Base-by-base conservation (phyloP, 92 coral and sea anemone genomes). In the Parazoanthus swiftii region DNA sequence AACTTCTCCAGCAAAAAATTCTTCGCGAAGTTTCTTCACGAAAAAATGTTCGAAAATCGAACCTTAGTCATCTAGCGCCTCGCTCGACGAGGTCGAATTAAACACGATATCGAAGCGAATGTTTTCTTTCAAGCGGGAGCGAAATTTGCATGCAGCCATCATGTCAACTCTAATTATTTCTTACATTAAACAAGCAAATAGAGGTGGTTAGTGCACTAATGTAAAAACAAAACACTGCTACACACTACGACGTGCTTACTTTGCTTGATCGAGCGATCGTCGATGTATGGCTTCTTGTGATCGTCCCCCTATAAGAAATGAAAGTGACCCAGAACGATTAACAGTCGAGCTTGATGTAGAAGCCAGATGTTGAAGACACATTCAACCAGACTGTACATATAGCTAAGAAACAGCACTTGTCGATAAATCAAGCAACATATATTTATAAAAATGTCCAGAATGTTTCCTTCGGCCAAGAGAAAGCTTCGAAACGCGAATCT, bases 151-250 rank as follows among this genome's bases (percentile, higher is more conserved):
- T 89, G 82, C 86, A 81, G 76, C 90, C 88, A 68, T 86, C 92
- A 90, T 74, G 99, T 95, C 99, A 97, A 89, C 81, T 91, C 94
- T 93, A 97, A 97, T 97, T 97, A 95, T 94, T 95, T 93, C 94
- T 89, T 93, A 97, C 95, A 91, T 95, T 89, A 91, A 92, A 95
- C 98, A 86, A 89, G 96, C 91, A 94, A 94, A 94, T 91, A 94
- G 85, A 89, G 90, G 95, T 95, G 94, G 95, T 91, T 92, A 93
- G 90, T 85, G 81, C 74, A 84, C 90, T 97, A 97, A 97, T 97
- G 88, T 92, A 86, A 95, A 95, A 95, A 90, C 99, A 93, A 97
- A 95, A 95, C 98, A 95, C 73, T 80, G 90, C 88, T 83, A 85
- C 88, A 85, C 88, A 89, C 85, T 88, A 89, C 86, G 58, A 70